phyloP scores from a whole-genome alignment of 2,797 vertebrate genomes.

The Tangara arthus region DNA sequence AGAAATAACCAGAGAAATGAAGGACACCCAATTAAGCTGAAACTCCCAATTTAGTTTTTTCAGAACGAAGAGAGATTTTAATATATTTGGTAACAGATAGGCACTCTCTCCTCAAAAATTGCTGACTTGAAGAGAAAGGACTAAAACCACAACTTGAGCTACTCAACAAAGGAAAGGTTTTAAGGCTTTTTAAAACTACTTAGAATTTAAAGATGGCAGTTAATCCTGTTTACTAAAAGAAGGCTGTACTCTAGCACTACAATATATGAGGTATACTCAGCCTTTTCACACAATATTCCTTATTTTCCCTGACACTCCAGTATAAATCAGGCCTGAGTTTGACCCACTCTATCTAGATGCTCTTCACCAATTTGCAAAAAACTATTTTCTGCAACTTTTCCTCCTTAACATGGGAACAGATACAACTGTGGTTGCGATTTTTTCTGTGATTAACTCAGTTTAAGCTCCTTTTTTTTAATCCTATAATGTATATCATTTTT shows the following conservation, averaged over 20 bases:
- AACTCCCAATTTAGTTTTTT: neutral
- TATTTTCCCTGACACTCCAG: neutral
- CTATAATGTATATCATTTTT: neutral
- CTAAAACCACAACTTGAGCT: slow-evolving; percentile 15
- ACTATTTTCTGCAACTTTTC: neutral
- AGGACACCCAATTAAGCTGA: neutral
- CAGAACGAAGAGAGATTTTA: neutral
- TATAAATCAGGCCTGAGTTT: neutral
- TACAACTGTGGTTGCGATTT: neutral
- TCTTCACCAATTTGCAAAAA: neutral
- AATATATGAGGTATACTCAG: neutral
- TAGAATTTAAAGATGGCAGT: slow-evolving; percentile 19
- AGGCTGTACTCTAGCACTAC: neutral
- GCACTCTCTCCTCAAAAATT: slow-evolving; percentile 15
- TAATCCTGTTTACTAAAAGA: neutral
- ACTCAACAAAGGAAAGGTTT: neutral
- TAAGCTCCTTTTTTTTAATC: neutral
- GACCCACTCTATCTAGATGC: neutral
- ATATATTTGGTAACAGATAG: slow-evolving; percentile 8
- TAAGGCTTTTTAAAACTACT: neutral
- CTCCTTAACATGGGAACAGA: neutral
- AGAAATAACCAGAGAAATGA: slow-evolving; percentile 4
- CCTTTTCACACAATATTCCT: neutral
- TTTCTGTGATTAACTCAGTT: neutral
- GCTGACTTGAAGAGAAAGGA: slow-evolving; percentile 40